A percentile compares a stretch with the other conserved stretches of the same genome.
phyloP scores from a whole-genome alignment of 2,113 vertebrate genomes.

The Falcunculus frontatus region DNA sequence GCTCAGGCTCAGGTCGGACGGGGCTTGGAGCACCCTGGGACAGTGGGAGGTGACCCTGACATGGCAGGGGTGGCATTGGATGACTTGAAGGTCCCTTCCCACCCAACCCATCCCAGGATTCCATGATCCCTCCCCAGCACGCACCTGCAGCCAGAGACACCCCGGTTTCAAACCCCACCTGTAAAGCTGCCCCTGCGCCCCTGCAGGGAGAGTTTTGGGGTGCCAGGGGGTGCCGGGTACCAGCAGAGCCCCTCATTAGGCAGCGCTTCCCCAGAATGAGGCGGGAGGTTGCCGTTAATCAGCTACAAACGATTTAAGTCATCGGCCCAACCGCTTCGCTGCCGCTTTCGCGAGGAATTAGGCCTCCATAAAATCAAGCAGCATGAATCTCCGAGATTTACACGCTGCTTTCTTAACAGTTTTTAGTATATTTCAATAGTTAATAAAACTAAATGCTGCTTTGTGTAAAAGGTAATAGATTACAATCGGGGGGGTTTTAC shows the following conservation, averaged over 20 bases:
- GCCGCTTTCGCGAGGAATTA: background rate
- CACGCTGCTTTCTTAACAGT: background rate
- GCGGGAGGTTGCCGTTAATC: background rate
- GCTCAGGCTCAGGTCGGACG: background rate
- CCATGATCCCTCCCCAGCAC: fast-evolving
- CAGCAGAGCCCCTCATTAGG: background rate
- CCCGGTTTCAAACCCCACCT: fast-evolving
- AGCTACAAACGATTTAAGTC: background rate
- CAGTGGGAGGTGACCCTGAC: background rate
- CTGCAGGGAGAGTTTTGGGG: fast-evolving
- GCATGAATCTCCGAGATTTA: slow-evolving; percentile 21
- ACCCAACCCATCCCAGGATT: background rate
- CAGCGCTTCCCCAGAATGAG: background rate
- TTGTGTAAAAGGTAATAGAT: slow-evolving; percentile 33
- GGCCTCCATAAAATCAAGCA: background rate
- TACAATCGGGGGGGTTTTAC: background rate
- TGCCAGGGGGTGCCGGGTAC: fast-evolving
- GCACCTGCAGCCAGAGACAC: fast-evolving
- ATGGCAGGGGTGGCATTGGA: fast-evolving
- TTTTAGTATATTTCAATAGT: slow-evolving; percentile 43
- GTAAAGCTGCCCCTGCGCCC: background rate
- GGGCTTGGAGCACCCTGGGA: fast-evolving
- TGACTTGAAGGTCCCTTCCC: background rate
- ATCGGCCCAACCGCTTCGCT: background rate
- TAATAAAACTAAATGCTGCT: slow-evolving; percentile 50